phyloP scores from a whole-genome alignment of 2,797 vertebrate species.

The Megalops cyprinoides region DNA sequence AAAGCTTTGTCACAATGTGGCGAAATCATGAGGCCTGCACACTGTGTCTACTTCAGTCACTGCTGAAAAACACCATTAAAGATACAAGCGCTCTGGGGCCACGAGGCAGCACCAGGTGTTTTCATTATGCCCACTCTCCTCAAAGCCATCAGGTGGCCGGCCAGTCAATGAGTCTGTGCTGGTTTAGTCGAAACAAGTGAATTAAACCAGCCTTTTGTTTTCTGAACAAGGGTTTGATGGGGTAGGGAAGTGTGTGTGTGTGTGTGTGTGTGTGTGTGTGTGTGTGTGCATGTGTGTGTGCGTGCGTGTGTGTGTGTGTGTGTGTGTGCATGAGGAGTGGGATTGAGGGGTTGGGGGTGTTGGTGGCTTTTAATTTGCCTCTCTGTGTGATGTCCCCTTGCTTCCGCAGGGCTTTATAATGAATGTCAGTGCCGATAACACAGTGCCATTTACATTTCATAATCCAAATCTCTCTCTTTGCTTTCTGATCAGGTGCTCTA shows the following conservation, averaged over 20 bases:
- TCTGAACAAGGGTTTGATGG: not conserved
- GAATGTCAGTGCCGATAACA: constrained; percentile 25
- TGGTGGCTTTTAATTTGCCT: constrained; percentile 31
- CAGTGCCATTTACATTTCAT: constrained; percentile 35
- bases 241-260: not conserved
- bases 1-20: constrained; percentile 80
- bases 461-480: constrained; percentile 14
- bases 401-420: constrained; percentile 26
- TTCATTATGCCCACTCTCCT: constrained; percentile 55
- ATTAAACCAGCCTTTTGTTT: constrained; percentile 31
- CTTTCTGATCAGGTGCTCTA: constrained; percentile 9
- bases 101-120: constrained; percentile 65
- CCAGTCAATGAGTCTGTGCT: constrained; percentile 58
- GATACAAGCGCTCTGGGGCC: constrained; percentile 64
- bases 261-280: not conserved
- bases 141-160: constrained; percentile 64
- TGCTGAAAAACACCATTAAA: constrained; percentile 64
- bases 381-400: constrained; percentile 19
- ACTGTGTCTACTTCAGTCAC: constrained; percentile 72
- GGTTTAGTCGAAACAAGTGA: constrained; percentile 38
- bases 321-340: not conserved
- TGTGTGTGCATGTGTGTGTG: not conserved
- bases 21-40: constrained; percentile 67
- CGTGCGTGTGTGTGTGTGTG: not conserved
- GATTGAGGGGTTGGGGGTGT: not conserved